Base-by-base conservation (phyloP, 2,888 invertebrate genomes). In the Rapana venosa region DNA sequence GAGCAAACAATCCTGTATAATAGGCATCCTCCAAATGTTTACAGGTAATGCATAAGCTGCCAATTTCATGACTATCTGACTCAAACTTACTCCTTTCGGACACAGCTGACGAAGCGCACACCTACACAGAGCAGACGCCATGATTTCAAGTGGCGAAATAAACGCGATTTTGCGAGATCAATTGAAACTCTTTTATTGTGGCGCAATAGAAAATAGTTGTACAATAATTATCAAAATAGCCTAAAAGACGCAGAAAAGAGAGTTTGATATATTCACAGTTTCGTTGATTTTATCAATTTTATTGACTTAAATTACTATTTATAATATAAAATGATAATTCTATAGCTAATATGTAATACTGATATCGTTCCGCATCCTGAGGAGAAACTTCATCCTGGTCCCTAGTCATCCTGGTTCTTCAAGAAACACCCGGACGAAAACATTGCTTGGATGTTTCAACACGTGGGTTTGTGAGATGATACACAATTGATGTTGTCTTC, bases 361-460 rank as follows among this genome's bases (percentile, higher is more conserved):
- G 17, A 35, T 47, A 87, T 87, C 74, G 74, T 74, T 87, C 87
- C 87, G 87, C 87, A 20, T 36, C 66, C 30, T 70, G 15, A n/a
- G 66, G 56, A 85, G 77, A 90, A 84, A 88, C 91, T 92, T 91
- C 93, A 94, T 94, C 94, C 94, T 94, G 94, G 94, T 93, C 93
- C 92, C 93, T 93, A 92, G 92, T 93, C 95, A 95, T 95, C 95
- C 95, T 95, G 95, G 95, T 94, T 92, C 94, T 95, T 95, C 90
- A 90, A 93, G 94, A 95, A 95, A 91, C 94, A 94, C 95, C 95
- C 95, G 95, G 94, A 96, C 95, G 95, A 95, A 95, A 96, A 97
- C 95, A 97, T 96, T 92, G 90, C 58, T 85, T 83, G 89, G 89
- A 86, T 66, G 88, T 88, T 77, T 77, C 85, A 83, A 89, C 91